These are phyloP conservation scores for Gonioctena quinquepunctata DNA, from an alignment of 1,140 invertebrate genomes.

Conservation along the genomic window DNA sequence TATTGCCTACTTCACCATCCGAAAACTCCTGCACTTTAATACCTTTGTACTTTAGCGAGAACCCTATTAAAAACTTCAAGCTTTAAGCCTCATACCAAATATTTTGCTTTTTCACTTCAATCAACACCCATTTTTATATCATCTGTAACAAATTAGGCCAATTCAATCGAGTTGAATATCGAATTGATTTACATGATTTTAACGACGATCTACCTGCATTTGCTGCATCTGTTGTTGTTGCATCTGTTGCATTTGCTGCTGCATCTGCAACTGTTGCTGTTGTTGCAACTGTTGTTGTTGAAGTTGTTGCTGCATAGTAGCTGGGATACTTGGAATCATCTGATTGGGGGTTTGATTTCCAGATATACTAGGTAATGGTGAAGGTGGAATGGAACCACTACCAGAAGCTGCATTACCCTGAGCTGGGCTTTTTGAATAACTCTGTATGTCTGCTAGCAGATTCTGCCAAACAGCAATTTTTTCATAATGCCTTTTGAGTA, in stretches of 20 bases:
- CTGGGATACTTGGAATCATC: slow-evolving; percentile 39
- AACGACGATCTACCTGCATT: slow-evolving; percentile 56
- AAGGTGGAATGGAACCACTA: slow-evolving; percentile 34
- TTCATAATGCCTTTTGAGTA: slow-evolving; percentile 87
- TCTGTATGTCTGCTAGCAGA: slow-evolving; percentile 75
- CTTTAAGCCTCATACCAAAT: too few relatives aligned
- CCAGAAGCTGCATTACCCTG: slow-evolving; percentile 46
- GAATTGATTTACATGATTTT: slow-evolving; percentile 11
- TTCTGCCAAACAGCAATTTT: slow-evolving; percentile 89
- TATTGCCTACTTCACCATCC: too few relatives aligned
- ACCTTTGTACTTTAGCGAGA: too few relatives aligned
- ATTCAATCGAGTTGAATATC: neutral
- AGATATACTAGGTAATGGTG: slow-evolving; percentile 37
- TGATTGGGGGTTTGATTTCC: slow-evolving; percentile 43
- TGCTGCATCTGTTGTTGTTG: slow-evolving; percentile 57
- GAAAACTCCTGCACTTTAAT: too few relatives aligned
- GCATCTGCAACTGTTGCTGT: slow-evolving; percentile 59
- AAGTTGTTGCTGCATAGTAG: slow-evolving; percentile 57
- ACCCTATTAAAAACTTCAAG: too few relatives aligned
- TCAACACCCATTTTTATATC: too few relatives aligned
- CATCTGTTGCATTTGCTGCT: slow-evolving; percentile 57
- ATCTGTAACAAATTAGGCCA: neutral
- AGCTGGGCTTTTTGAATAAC: slow-evolving; percentile 59
- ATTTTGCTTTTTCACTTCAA: too few relatives aligned
- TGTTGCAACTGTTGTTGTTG: slow-evolving; percentile 60